Evolutionary conservation across 2,888 invertebrate genomes (phyloP).

Genomic region (Dolomedes plantarius): DNA sequence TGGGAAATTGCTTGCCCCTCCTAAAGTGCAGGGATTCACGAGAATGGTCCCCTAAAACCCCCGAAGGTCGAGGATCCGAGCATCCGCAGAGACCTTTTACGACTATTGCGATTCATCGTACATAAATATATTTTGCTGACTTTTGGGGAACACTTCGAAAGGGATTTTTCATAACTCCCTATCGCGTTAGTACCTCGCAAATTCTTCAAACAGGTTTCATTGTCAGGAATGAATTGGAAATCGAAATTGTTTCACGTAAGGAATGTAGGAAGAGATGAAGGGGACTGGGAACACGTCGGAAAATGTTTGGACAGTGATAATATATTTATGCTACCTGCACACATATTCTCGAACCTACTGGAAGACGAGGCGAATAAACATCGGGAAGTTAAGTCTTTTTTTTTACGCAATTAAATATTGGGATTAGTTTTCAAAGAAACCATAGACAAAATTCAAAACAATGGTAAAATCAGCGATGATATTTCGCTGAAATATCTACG

Average conservation of each 20-base stretch:
- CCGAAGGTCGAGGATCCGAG: slow-evolving; percentile 35
- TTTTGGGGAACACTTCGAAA: slow-evolving; percentile 64
- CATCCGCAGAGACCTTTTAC: slow-evolving; percentile 60
- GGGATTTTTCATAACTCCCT: slow-evolving; percentile 71
- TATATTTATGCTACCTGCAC: too few relatives aligned
- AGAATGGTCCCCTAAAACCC: slow-evolving; percentile 50
- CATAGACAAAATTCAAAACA: too few relatives aligned
- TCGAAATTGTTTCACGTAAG: not conserved
- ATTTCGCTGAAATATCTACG: too few relatives aligned
- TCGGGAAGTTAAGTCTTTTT: too few relatives aligned
- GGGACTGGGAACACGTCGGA: not conserved
- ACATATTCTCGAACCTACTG: too few relatives aligned
- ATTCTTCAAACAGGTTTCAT: slow-evolving; percentile 66
- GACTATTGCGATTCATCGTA: slow-evolving; percentile 54
- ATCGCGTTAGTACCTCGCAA: slow-evolving; percentile 69
- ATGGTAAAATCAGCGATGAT: too few relatives aligned
- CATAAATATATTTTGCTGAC: slow-evolving; percentile 70
- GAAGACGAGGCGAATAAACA: too few relatives aligned
- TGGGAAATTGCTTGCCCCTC: slow-evolving; percentile 58
- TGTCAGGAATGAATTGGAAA: slow-evolving; percentile 31
- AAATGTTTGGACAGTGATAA: too few relatives aligned
- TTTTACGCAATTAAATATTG: too few relatives aligned
- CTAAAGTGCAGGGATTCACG: slow-evolving; percentile 35
- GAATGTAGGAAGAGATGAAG: not conserved
- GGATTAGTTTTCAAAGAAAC: too few relatives aligned